These are phyloP conservation scores for Apeltes quadracus DNA, from an alignment of 2,113 vertebrate species.

Conservation along the genomic window DNA sequence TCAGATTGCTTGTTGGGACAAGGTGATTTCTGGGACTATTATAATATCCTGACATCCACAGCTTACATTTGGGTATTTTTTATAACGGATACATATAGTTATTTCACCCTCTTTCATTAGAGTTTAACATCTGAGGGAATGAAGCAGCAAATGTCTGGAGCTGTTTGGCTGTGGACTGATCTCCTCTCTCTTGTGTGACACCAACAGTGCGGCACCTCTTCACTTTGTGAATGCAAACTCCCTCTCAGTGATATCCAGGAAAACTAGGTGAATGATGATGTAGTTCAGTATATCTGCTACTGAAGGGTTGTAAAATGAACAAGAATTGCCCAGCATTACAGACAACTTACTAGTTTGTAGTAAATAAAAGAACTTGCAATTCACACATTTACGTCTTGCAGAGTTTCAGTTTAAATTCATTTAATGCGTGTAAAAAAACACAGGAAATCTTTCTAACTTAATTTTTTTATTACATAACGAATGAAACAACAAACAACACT, in stretches of 20 bases:
- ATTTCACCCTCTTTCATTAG: background rate
- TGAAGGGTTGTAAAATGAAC: slow-evolving; percentile 4
- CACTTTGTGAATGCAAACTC: background rate
- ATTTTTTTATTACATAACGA: background rate
- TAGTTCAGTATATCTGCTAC: background rate
- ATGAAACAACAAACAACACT: background rate
- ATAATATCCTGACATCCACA: background rate
- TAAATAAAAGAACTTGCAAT: slow-evolving; percentile 1
- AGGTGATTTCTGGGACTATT: background rate
- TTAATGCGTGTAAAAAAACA: background rate
- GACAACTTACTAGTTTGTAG: background rate
- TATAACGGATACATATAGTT: background rate
- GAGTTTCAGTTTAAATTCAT: slow-evolving; percentile 8
- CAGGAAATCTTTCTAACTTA: background rate
- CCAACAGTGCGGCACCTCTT: background rate
- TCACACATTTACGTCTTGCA: slow-evolving; percentile 3
- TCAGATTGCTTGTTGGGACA: background rate
- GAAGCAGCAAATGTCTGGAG: background rate
- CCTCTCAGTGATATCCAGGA: background rate
- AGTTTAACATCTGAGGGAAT: background rate
- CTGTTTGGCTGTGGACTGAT: background rate
- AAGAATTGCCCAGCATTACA: background rate
- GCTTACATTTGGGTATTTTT: slow-evolving; percentile 1
- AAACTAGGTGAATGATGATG: slow-evolving; percentile 3
- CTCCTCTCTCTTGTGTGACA: background rate